phyloP scores from a whole-genome alignment of 2,797 vertebrate species.

The Acrossocheilus fasciatus region DNA sequence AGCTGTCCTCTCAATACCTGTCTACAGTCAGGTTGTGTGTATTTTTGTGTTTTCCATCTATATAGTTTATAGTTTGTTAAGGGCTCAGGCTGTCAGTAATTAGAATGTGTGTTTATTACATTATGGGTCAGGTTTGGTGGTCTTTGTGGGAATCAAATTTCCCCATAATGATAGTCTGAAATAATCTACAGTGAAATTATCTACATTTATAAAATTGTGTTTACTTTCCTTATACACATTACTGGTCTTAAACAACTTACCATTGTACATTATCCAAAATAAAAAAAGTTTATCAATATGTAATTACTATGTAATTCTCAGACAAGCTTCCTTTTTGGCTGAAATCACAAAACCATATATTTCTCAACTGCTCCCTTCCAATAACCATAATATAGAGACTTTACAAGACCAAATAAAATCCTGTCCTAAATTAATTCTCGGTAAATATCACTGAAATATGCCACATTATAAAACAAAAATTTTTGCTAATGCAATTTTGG shows the following conservation, averaged over 20 bases:
- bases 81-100: background rate
- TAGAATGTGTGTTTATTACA: constrained; percentile 37
- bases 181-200: background rate
- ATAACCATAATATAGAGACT: background rate
- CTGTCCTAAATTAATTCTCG: background rate
- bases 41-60: constrained; percentile 5
- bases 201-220: background rate
- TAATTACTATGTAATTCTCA: background rate
- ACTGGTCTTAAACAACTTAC: background rate
- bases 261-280: background rate
- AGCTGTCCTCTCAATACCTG: constrained; percentile 6
- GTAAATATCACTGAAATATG: background rate
- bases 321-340: background rate
- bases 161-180: background rate
- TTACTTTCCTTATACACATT: background rate
- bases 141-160: background rate
- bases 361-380: background rate
- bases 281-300: background rate
- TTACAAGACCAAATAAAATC: background rate
- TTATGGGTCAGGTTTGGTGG: background rate
- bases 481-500: background rate
- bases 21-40: constrained; percentile 8
- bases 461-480: background rate
- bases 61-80: constrained; percentile 8
- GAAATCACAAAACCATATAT: background rate